phyloP scores from a whole-genome alignment of 1,140 invertebrate genomes.

The Lordiphosa collinella region DNA sequence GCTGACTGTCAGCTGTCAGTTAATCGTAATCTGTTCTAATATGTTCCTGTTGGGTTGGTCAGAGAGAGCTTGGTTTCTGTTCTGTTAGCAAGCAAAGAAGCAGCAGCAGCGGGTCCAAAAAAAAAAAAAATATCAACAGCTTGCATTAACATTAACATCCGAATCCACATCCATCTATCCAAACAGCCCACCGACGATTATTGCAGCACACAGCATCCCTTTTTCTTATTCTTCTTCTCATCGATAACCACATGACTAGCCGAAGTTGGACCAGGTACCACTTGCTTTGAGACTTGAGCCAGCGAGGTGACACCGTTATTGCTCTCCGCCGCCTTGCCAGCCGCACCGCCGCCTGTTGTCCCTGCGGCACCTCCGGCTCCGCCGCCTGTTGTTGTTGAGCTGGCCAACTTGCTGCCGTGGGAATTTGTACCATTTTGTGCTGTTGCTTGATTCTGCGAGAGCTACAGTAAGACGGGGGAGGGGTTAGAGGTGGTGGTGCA shows the following conservation, averaged over 20 bases:
- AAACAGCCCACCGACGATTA: slow-evolving; percentile 34
- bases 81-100: slow-evolving; percentile 38
- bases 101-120: slow-evolving; percentile 50
- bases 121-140: slow-evolving; percentile 44
- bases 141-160: slow-evolving; percentile 5
- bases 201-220: slow-evolving; percentile 79
- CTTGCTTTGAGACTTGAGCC: slow-evolving; percentile 78
- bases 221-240: slow-evolving; percentile 78
- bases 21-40: not conserved
- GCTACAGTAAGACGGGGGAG: slow-evolving; percentile 30
- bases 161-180: not conserved
- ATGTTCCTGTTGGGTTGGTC: slow-evolving; percentile 9
- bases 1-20: not conserved
- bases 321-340: slow-evolving; percentile 34
- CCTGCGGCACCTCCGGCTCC: slow-evolving; percentile 23
- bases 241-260: slow-evolving; percentile 80
- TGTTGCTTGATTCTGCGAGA: slow-evolving; percentile 75
- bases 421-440: slow-evolving; percentile 79
- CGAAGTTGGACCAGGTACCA: slow-evolving; percentile 78
- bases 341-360: slow-evolving; percentile 19
- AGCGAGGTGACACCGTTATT: slow-evolving; percentile 69
- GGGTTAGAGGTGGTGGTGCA: not conserved
- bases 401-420: slow-evolving; percentile 60
- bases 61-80: slow-evolving; percentile 50
- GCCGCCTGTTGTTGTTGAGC: slow-evolving; percentile 31